These are phyloP conservation scores for Notodonta dromedarius DNA, from an alignment of 2,888 invertebrate genomes.

Conservation along the genomic window DNA sequence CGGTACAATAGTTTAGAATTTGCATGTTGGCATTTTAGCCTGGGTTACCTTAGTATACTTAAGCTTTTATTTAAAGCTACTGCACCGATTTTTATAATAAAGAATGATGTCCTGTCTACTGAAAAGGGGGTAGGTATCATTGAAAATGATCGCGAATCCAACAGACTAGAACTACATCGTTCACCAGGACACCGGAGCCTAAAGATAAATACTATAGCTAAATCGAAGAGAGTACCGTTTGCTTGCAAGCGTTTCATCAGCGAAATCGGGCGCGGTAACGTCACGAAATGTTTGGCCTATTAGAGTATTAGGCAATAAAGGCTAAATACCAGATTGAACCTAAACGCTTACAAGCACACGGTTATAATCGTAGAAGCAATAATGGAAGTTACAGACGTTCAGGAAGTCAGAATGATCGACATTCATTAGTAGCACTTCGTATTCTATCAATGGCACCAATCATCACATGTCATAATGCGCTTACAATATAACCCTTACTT, in stretches of 20 bases:
- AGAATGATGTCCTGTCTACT: conserved; percentile 34
- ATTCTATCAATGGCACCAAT: conserved; percentile 83
- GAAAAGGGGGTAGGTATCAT: conserved; percentile 1
- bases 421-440: conserved; percentile 70
- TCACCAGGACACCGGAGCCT: conserved; percentile 39
- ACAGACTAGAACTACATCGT: conserved; percentile 40
- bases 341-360: conserved; percentile 25
- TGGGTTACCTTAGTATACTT: background rate
- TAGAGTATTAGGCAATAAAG: no score
- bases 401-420: conserved; percentile 66
- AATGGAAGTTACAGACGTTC: conserved; percentile 77
- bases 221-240: conserved; percentile 34
- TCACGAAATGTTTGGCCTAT: no score
- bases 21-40: background rate
- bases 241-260: conserved; percentile 27
- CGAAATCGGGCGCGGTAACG: background rate
- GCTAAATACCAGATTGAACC: no score
- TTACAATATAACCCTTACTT: conserved; percentile 68
- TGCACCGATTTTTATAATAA: conserved; percentile 1
- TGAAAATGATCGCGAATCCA: conserved; percentile 25
- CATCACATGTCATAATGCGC: conserved; percentile 83
- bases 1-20: conserved; percentile 40
- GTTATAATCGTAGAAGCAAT: conserved; percentile 58
- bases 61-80: background rate
- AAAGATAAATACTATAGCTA: conserved; percentile 34